A percentile compares a stretch with the other conserved stretches of the same genome.
phyloP scores from a whole-genome alignment of 1,140 invertebrate genomes.

The Pogonomyrmex californicus region DNA sequence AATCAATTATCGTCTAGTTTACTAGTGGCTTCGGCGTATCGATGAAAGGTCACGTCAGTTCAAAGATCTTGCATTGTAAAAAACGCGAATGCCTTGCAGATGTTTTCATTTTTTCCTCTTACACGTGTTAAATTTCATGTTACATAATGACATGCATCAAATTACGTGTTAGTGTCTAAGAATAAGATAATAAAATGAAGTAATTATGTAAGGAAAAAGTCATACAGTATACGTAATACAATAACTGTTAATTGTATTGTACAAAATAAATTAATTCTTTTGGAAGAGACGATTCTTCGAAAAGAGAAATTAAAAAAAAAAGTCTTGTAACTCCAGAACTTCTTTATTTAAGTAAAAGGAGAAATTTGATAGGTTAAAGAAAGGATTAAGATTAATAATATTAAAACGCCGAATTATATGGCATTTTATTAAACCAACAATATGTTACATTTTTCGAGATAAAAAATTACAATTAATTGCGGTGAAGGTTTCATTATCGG shows the following conservation, averaged over 20 bases:
- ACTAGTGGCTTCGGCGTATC: conserved; percentile 16
- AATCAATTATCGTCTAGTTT: conserved; percentile 44
- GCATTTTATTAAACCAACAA: conserved; percentile 38
- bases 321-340: background rate
- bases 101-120: background rate
- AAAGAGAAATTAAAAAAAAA: background rate
- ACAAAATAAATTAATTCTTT: background rate
- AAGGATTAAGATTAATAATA: background rate
- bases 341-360: background rate
- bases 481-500: background rate
- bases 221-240: background rate
- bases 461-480: conserved; percentile 31
- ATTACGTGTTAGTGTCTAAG: background rate
- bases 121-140: background rate
- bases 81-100: background rate
- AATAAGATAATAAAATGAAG: background rate
- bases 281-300: no score
- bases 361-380: background rate
- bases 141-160: background rate
- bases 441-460: conserved; percentile 25
- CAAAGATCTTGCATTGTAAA: background rate
- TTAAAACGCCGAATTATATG: background rate
- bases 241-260: background rate
- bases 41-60: background rate
- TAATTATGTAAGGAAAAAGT: background rate